Percentiles rank a stretch among this genome's conserved stretches.
phyloP scores from a whole-genome alignment of 2,113 vertebrate species.

The Ammodramus savannarum region DNA sequence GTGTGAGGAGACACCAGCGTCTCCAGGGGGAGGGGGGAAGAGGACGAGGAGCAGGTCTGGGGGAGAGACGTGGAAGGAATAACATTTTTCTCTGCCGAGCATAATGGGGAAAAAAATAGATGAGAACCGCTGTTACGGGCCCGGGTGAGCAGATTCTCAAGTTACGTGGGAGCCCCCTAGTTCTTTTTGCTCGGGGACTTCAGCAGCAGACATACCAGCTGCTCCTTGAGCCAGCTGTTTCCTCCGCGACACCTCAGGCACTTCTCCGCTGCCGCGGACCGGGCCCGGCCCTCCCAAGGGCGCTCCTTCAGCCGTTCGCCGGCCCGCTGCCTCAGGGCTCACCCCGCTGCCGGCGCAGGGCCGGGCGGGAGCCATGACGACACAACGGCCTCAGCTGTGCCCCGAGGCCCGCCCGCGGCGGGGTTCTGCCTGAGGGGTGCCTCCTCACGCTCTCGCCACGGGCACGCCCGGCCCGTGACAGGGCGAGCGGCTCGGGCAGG shows the following conservation, averaged over 20 bases:
- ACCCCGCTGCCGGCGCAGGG: neutral
- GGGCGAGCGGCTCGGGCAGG: neutral
- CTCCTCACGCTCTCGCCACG: neutral
- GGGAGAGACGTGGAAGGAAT: neutral
- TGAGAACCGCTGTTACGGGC: neutral
- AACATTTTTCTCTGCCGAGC: neutral
- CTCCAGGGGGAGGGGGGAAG: neutral
- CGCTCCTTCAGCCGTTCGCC: neutral
- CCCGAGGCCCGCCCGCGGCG: neutral
- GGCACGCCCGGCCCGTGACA: neutral
- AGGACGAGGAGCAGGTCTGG: neutral
- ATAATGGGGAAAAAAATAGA: neutral
- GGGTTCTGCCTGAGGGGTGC: neutral
- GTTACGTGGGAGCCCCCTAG: accelerated
- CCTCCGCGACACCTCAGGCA: neutral
- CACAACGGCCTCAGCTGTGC: neutral
- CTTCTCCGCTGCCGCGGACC: too few species aligned
- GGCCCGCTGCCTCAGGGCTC: neutral
- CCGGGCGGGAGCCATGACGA: neutral
- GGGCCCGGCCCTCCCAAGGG: neutral
- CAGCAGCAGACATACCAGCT: neutral
- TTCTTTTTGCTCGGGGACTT: neutral
- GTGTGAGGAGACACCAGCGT: neutral
- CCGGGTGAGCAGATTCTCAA: neutral
- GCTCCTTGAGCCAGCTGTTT: neutral